phyloP scores from a whole-genome alignment of 1,140 invertebrate genomes.

The Eumaeus atala region DNA sequence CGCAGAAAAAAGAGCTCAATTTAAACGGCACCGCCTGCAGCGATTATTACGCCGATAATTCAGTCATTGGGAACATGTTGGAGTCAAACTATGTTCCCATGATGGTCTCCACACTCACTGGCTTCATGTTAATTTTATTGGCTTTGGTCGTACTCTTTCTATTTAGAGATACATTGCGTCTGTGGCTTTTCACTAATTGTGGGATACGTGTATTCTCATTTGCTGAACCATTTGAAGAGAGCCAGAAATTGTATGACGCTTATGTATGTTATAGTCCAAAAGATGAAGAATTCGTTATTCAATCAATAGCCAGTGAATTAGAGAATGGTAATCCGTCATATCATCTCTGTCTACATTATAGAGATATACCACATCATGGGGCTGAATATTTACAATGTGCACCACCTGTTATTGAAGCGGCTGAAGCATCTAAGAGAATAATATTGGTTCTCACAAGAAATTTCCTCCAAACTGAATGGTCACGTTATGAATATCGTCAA shows the following conservation, averaged over 20 bases:
- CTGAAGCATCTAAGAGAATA: slow-evolving; percentile 87
- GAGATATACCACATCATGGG: slow-evolving; percentile 83
- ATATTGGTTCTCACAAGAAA: slow-evolving; percentile 87
- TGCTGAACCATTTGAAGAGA: slow-evolving; percentile 79
- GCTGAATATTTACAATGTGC: slow-evolving; percentile 82
- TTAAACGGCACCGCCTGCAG: slow-evolving; percentile 88
- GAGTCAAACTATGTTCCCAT: slow-evolving; percentile 90
- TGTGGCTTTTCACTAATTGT: slow-evolving; percentile 92
- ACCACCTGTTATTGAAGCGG: slow-evolving; percentile 87
- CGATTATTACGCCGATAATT: slow-evolving; percentile 87
- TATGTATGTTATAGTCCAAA: slow-evolving; percentile 95
- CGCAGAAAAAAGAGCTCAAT: slow-evolving; percentile 82
- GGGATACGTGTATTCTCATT: slow-evolving; percentile 85
- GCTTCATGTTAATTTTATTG: slow-evolving; percentile 82
- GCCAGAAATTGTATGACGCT: slow-evolving; percentile 92
- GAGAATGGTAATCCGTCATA: slow-evolving; percentile 85
- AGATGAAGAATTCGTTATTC: slow-evolving; percentile 91
- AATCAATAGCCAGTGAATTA: slow-evolving; percentile 87
- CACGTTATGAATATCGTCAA: slow-evolving; percentile 87
- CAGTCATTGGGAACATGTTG: slow-evolving; percentile 87
- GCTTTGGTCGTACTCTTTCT: slow-evolving; percentile 85
- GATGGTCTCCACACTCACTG: slow-evolving; percentile 84
- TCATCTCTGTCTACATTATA: slow-evolving; percentile 90
- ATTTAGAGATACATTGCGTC: slow-evolving; percentile 87
- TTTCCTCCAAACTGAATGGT: slow-evolving; percentile 91